Base-by-base conservation (phyloP, 2,797 vertebrate species). In the Acomys russatus region DNA sequence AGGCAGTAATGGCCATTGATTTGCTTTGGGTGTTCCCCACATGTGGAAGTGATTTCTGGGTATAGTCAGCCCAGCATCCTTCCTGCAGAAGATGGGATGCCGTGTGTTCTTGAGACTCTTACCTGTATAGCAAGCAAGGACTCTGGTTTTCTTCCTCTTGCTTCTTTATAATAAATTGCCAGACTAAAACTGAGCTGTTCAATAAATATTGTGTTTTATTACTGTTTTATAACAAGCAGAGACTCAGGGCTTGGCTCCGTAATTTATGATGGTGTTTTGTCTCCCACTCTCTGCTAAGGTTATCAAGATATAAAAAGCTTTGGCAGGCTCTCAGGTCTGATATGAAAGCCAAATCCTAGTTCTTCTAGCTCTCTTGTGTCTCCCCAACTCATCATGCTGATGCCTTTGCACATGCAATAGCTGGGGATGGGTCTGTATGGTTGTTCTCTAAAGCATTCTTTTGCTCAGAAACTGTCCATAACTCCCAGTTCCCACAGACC, bases 121-220 rank as follows among this genome's bases (percentile, higher is more conserved):
- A 88, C 88, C 83, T 94, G 51, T 30, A 87, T 30, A 88, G 89
- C 33, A 82, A 95, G 71, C 56, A 56, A 88, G 95, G 74, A n/a
- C 86, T 83, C 84, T 76, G 6, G 0, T 78, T 96, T 92, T 96
- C 83, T 78, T n/a, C 3, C 38, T 68, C 61, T 66, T 96, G 9
- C 51, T 88, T 80, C 82, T 71, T 66, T 92, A 68, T 90, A 96
- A 97, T 98, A 92, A 95, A 95, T 97, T 95, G 63, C 90, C 54
- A 92, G 56, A 35, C 83, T 73, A 90, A 97, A 97, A 97, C 73
- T 83, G 90, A 96, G 90, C 92, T 96, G 87, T 96, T 96, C 94
- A 92, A 95, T 77, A 96, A 97, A 35, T 97, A 97, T 95, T 91
- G 64, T 3, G 96, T 96, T 97, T 97, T 94, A 96, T 97, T 92